Base-by-base conservation (phyloP, 2,888 invertebrate genomes). In the Gari tellinella region DNA sequence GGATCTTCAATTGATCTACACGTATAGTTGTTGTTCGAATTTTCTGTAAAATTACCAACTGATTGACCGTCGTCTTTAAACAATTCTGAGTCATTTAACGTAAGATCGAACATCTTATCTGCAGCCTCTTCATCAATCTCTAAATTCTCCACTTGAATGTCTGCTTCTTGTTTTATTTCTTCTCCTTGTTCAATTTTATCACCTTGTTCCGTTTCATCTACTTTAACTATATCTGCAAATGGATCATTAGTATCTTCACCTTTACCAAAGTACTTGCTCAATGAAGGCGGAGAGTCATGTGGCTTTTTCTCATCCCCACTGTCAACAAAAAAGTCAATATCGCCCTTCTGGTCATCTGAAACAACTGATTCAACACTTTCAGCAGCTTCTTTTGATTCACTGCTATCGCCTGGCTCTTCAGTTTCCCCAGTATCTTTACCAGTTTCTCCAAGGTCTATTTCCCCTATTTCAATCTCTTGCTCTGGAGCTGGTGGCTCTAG, bases 191-290 rank as follows among this genome's bases (percentile, higher is more conserved):
- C 26, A 14, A 48, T 23, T 15, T 67, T 58, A 45, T 73, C 75
- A 49, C 69, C 72, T 46, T 52, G 21, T 23, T 40, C 67, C 48
- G 72, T 72, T 8, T 85, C 49, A n/a, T 82, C 73, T 49, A 82
- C 84, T 78, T 86, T 86, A 69, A 87, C 79, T 65, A 82, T 74
- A 38, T 72, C 76, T 19, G 78, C 81, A 64, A 76, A 81, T 43
- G 82, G 81, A 48, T 85, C 82, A 55, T 80, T 73, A 31, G 51
- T 23, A 31, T 49, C 40, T 17, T 52, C 51, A 48, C 70, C 76
- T 17, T 66, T 61, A 38, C 74, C 75, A 80, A 89, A 89, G 57
- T 89, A 89, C 70, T 86, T 88, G 74, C 88, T 89, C 15, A 87
- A 53, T 17, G 68, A 73, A 31, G 73, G 76, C 40, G 69, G 73